Evolutionary conservation across 2,113 vertebrate species (phyloP).

Genomic region (Leptobrachium ailaonicum): DNA sequence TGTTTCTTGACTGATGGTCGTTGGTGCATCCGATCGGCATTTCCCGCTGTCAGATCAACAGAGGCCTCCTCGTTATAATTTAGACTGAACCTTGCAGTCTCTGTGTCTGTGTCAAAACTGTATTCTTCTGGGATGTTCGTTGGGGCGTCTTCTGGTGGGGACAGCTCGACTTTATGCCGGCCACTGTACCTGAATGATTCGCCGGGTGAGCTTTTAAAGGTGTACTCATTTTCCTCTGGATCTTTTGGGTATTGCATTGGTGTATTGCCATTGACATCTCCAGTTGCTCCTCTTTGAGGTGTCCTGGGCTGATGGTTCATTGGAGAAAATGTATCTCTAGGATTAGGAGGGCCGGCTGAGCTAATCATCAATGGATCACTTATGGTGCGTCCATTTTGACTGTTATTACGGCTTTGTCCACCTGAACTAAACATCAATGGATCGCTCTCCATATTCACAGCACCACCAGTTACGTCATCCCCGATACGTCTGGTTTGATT

Average conservation of each 20-base stretch:
- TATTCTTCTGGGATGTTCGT: not conserved
- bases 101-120: not conserved
- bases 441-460: no score
- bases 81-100: not conserved
- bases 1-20: not conserved
- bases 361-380: no score
- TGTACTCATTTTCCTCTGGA: slow-evolving; percentile 5
- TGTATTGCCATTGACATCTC: not conserved
- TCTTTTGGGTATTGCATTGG: not conserved
- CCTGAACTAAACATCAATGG: no score
- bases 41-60: not conserved
- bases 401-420: no score
- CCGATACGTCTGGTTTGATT: no score
- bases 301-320: no score
- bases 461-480: no score
- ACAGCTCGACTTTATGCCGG: no score
- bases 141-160: not conserved
- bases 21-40: not conserved
- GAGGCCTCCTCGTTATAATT: not conserved
- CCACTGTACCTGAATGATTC: not conserved
- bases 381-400: no score
- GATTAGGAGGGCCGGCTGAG: no score
- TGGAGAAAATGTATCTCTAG: no score
- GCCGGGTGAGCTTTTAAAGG: not conserved
- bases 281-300: not conserved